These are phyloP conservation scores for Nothocercus nigrocapillus DNA, from an alignment of 2,113 vertebrate genomes.

Conservation along the genomic window DNA sequence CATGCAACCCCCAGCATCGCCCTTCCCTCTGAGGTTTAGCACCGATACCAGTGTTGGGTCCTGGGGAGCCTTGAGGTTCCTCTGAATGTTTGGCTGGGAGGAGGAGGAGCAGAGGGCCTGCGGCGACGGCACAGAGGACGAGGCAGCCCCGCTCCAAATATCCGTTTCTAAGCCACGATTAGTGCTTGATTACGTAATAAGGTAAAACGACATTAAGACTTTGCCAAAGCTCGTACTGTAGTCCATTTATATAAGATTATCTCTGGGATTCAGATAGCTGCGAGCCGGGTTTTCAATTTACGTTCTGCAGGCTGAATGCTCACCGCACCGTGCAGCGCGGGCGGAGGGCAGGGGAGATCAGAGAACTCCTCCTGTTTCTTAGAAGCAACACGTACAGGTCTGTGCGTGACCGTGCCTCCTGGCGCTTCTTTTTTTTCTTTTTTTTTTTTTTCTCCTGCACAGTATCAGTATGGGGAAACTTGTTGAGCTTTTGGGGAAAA, in stretches of 20 bases:
- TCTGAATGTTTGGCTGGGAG: background rate
- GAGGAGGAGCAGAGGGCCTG: background rate
- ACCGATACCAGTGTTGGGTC: background rate
- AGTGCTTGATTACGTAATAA: slow-evolving; percentile 22
- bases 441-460: too few relatives aligned
- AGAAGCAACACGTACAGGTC: background rate
- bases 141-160: background rate
- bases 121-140: background rate
- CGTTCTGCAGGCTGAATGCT: slow-evolving; percentile 16
- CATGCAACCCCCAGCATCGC: background rate
- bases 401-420: background rate
- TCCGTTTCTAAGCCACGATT: background rate
- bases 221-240: background rate
- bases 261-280: slow-evolving; percentile 28
- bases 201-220: slow-evolving; percentile 27
- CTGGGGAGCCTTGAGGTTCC: background rate
- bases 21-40: background rate
- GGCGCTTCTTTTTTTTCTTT: background rate
- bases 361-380: background rate
- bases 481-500: background rate
- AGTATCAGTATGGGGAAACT: background rate
- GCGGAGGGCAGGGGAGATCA: background rate
- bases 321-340: background rate
- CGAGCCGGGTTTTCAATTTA: slow-evolving; percentile 36
- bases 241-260: slow-evolving; percentile 47